phyloP scores from a whole-genome alignment of 2,797 vertebrate species.

The Glyptemys insculpta region DNA sequence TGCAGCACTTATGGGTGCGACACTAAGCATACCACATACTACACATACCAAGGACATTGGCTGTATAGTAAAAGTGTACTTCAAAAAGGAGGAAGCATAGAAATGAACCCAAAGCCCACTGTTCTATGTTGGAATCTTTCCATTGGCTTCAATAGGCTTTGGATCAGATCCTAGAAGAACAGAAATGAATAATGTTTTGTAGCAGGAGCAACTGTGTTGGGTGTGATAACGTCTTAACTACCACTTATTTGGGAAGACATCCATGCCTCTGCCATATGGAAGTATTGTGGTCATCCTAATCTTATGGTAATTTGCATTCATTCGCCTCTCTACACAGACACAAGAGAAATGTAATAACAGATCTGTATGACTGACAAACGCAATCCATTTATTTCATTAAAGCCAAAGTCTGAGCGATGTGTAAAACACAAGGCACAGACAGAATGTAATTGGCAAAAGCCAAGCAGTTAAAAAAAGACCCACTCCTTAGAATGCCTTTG shows the following conservation, averaged over 20 bases:
- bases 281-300: not conserved
- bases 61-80: not conserved
- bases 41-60: not conserved
- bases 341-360: not conserved
- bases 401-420: not conserved
- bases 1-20: not conserved
- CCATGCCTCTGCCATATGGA: not conserved
- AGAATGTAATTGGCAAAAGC: not conserved
- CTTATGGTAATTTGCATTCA: not conserved
- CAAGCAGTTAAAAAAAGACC: not conserved
- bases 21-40: not conserved
- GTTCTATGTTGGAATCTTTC: not conserved
- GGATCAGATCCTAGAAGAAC: not conserved
- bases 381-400: not conserved
- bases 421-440: not conserved
- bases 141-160: not conserved
- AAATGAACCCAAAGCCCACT: not conserved
- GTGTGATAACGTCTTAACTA: not conserved
- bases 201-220: not conserved
- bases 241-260: not conserved
- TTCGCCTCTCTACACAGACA: not conserved
- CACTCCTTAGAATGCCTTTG: not conserved
- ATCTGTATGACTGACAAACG: not conserved
- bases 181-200: not conserved
- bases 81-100: not conserved